A percentile compares a stretch with the other conserved stretches of the same genome.
Conservation (phyloP, 2,797 vertebrate genomes). For the Takifugu rubripes region DNA sequence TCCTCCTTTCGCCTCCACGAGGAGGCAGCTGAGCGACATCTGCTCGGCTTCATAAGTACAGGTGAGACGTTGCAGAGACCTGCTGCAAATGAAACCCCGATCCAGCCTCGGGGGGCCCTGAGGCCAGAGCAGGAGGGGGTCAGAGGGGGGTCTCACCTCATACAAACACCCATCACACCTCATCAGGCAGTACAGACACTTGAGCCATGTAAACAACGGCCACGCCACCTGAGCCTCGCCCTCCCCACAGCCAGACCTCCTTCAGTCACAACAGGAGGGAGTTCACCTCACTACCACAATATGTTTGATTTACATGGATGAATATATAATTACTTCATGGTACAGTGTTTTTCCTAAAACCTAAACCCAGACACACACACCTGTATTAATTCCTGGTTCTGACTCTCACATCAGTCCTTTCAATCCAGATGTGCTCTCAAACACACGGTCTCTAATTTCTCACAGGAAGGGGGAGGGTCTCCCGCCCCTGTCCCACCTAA, state of each 20-base stretch:
- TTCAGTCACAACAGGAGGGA: conserved; percentile 3
- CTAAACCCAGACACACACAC: not conserved
- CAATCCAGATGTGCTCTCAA: conserved; percentile 66
- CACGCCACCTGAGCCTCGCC: conserved; percentile 17
- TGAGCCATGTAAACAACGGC: conserved; percentile 8
- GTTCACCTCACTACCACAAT: too few relatives aligned
- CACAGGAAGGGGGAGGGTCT: conserved; percentile 68
- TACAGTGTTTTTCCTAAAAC: not conserved
- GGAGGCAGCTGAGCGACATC: conserved; percentile 26
- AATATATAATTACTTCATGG: too few relatives aligned
- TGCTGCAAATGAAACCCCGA: conserved; percentile 37
- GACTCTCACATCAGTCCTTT: conserved; percentile 49
- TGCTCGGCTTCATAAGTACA: conserved; percentile 40
- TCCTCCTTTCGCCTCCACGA: conserved; percentile 11
- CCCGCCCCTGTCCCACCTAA: conserved; percentile 23
- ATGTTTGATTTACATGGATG: too few relatives aligned
- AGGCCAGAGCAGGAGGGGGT: conserved; percentile 52
- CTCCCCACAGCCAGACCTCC: conserved; percentile 29
- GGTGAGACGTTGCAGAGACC: conserved; percentile 46
- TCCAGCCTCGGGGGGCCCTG: conserved; percentile 46
- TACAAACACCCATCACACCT: conserved; percentile 62
- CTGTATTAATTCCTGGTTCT: not conserved
- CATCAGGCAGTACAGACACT: conserved; percentile 62
- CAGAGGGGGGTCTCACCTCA: conserved; percentile 43
- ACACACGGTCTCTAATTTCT: conserved; percentile 66